Conservation (phyloP, 2,797 vertebrate species). For the Enteromius mattozi region DNA sequence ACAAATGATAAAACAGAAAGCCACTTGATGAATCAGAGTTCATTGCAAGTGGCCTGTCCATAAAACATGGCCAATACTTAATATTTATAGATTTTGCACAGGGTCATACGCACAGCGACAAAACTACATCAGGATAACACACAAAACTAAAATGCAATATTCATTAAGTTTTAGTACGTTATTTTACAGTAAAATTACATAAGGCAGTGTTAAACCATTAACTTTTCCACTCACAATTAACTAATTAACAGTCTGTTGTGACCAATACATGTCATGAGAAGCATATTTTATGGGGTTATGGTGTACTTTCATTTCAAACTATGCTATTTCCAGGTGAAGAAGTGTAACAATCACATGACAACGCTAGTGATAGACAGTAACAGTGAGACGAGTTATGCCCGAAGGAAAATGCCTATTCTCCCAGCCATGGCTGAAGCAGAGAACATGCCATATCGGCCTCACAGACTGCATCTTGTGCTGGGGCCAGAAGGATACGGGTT, state of each 20-base stretch:
- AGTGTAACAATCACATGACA: constrained; percentile 78
- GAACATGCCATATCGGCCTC: constrained; percentile 79
- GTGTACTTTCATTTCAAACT: neutral
- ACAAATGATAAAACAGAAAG: neutral
- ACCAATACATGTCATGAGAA: neutral
- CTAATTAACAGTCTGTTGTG: neutral
- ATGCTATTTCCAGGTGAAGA: constrained; percentile 80
- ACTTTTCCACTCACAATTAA: neutral
- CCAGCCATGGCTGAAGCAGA: constrained; percentile 81
- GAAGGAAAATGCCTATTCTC: constrained; percentile 78
- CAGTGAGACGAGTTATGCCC: constrained; percentile 79
- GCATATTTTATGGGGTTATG: neutral
- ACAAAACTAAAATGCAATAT: neutral
- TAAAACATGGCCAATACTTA: neutral
- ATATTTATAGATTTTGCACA: neutral
- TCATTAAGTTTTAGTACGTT: neutral
- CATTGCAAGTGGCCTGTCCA: neutral
- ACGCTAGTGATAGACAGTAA: constrained; percentile 85
- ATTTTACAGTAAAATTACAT: neutral
- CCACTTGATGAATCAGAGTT: neutral
- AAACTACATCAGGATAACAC: neutral
- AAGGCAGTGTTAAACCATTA: neutral
- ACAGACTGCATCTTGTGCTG: constrained; percentile 81
- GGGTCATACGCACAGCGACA: neutral
- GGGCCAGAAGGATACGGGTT: constrained; percentile 87